Conservation (phyloP, 2,797 vertebrate genomes). For the Monodelphis domestica region DNA sequence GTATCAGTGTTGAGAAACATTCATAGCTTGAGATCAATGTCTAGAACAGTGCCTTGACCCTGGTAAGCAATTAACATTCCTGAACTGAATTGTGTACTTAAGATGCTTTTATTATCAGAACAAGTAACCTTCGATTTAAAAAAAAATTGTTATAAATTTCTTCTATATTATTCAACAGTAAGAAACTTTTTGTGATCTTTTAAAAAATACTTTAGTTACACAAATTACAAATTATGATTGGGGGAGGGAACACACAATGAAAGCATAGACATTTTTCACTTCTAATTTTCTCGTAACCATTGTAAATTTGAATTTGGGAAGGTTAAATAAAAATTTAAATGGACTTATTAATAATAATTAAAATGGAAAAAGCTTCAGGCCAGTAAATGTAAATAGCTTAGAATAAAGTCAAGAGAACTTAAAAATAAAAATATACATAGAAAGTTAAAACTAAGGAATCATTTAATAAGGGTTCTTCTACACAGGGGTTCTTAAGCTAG, state of each 20-base stretch:
- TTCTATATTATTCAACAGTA: not conserved
- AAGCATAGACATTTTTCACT: not conserved
- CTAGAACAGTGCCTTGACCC: not conserved
- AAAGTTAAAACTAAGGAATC: constrained; percentile 25
- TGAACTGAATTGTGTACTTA: not conserved
- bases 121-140: constrained; percentile 19
- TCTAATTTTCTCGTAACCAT: constrained; percentile 30
- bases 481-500: not conserved
- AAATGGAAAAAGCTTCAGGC: constrained; percentile 26
- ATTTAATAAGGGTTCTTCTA: constrained; percentile 27
- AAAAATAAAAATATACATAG: constrained; percentile 31
- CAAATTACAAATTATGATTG: constrained; percentile 19
- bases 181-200: constrained; percentile 33
- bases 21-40: not conserved
- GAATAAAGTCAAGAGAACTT: constrained; percentile 39
- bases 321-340: constrained; percentile 43
- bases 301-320: constrained; percentile 13
- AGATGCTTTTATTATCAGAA: constrained; percentile 1
- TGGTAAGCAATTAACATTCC: too few species aligned
- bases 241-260: not conserved
- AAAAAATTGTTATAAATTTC: not conserved
- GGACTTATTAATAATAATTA: constrained; percentile 17
- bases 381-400: not conserved
- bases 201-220: constrained; percentile 40
- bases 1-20: constrained; percentile 26